Conservation (phyloP, 1,140 invertebrate species). For the Achatina immaculata region DNA sequence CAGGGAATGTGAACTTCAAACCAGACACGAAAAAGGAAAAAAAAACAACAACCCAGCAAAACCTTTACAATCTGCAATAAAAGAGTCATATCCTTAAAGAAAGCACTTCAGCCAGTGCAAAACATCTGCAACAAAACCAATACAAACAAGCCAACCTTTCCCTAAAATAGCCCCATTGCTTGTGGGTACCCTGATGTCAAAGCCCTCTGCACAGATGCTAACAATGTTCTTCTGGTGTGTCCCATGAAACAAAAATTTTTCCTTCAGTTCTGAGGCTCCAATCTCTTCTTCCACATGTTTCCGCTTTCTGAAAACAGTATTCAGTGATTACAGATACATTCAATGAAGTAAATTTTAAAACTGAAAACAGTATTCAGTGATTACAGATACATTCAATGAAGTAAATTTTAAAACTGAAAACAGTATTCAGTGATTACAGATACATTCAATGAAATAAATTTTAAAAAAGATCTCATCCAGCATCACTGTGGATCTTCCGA, state of each 20-base stretch:
- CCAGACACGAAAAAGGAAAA: too few relatives aligned
- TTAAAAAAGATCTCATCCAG: background rate
- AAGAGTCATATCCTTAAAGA: too few relatives aligned
- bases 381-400: background rate
- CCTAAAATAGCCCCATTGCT: background rate
- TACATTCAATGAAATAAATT: background rate
- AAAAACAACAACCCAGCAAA: too few relatives aligned
- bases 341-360: background rate
- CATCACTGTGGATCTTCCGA: too few relatives aligned
- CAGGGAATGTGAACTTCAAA: too few relatives aligned
- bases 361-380: background rate
- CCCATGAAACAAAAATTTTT: conserved; percentile 12
- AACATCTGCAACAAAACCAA: too few relatives aligned
- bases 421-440: background rate
- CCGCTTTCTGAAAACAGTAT: conserved; percentile 4
- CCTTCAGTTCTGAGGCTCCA: background rate
- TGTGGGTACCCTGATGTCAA: background rate
- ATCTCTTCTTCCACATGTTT: background rate
- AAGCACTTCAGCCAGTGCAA: too few relatives aligned
- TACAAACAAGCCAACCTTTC: conserved; percentile 7
- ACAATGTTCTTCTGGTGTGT: background rate
- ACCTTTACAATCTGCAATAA: too few relatives aligned
- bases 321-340: background rate
- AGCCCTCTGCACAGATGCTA: background rate
- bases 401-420: background rate